Percentiles rank a stretch among this genome's conserved stretches.
Evolutionary conservation across 2,113 vertebrate genomes (phyloP).

Genomic region (Eulemur rufifrons): DNA sequence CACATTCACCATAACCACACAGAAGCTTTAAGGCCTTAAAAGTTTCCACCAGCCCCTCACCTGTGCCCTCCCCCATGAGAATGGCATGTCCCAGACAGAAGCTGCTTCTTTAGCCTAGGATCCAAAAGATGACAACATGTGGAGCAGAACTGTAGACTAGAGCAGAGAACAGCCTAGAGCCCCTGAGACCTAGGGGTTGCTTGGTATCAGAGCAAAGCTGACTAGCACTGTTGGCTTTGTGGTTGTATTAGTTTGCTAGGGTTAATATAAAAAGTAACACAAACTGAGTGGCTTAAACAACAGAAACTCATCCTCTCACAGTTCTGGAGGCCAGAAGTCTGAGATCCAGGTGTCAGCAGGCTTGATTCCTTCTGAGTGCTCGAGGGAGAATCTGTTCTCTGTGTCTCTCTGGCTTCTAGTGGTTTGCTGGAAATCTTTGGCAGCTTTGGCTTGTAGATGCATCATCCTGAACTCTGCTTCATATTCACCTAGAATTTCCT

Average conservation of each 20-base stretch:
- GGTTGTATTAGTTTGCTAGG: not conserved
- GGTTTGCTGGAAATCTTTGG: not conserved
- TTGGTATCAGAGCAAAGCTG: not conserved
- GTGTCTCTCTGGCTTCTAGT: not conserved
- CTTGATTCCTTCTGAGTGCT: not conserved
- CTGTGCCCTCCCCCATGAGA: not conserved
- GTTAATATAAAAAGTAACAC: not conserved
- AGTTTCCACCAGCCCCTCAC: not conserved
- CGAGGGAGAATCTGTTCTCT: not conserved
- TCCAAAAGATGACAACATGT: not conserved
- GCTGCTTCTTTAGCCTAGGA: not conserved
- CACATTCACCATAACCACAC: no score
- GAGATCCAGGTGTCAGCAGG: not conserved
- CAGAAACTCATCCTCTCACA: not conserved
- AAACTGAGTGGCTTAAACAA: not conserved
- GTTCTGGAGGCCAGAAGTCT: not conserved
- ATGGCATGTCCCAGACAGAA: not conserved
- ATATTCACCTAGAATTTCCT: not conserved
- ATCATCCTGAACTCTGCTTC: not conserved
- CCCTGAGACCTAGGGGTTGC: not conserved
- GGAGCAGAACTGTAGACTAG: not conserved
- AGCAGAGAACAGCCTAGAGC: not conserved
- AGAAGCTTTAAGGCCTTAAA: not conserved
- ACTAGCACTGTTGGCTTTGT: no score
- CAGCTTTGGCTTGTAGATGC: not conserved